These are phyloP conservation scores for Tylochromis polylepis DNA, from an alignment of 2,113 vertebrate genomes.

Conservation along the genomic window DNA sequence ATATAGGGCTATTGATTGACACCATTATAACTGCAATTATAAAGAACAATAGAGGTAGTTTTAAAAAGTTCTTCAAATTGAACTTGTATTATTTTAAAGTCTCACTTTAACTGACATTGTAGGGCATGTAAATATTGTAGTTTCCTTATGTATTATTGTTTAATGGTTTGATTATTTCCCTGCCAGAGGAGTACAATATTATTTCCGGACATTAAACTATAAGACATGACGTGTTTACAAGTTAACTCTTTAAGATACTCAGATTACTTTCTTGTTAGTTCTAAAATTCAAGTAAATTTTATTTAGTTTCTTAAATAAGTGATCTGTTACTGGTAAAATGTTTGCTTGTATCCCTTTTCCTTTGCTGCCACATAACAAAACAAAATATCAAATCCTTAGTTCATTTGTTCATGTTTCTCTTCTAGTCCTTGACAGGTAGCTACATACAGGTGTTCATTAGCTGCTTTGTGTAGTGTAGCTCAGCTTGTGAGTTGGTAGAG, in stretches of 20 bases:
- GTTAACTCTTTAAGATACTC: neutral
- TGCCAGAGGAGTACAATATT: neutral
- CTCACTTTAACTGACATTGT: neutral
- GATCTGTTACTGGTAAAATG: neutral
- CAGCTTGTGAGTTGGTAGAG: neutral
- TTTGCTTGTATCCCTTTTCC: neutral
- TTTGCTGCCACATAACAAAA: neutral
- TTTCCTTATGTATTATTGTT: neutral
- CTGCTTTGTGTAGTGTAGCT: neutral
- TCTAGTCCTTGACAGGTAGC: neutral
- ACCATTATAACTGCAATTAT: neutral
- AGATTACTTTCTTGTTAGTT: rapidly evolving
- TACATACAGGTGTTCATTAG: neutral
- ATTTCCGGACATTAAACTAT: neutral
- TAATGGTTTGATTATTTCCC: neutral
- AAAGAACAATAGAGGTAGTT: neutral
- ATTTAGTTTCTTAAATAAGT: neutral
- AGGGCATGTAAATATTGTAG: neutral
- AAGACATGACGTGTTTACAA: neutral
- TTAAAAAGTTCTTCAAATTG: neutral
- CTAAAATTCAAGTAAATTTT: neutral
- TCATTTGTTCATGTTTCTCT: neutral
- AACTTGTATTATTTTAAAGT: neutral
- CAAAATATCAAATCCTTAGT: neutral
- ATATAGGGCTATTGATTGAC: neutral